Percentiles rank a stretch among this genome's conserved stretches.
phyloP scores from a whole-genome alignment of 2,113 vertebrate genomes.

The Calypte anna region DNA sequence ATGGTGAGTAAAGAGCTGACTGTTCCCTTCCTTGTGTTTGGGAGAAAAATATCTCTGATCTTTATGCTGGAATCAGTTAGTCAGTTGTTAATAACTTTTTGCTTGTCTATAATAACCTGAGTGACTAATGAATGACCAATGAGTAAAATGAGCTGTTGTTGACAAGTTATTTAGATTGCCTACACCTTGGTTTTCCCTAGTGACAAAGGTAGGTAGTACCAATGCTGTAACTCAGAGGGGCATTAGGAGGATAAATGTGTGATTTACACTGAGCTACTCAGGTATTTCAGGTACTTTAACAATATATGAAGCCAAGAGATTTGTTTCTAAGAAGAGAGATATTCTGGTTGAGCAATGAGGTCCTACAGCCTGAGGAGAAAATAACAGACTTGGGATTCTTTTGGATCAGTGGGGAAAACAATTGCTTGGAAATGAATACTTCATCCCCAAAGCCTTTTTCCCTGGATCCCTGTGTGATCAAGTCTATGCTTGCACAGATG shows the following conservation, averaged over 20 bases:
- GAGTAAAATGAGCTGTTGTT: neutral
- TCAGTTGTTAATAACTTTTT: neutral
- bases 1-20: neutral
- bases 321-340: neutral
- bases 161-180: neutral
- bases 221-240: neutral
- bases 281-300: neutral
- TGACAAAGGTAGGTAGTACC: neutral
- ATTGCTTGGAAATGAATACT: neutral
- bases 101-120: neutral
- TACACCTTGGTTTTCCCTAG: neutral
- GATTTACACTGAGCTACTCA: neutral
- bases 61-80: neutral
- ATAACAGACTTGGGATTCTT: neutral
- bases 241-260: neutral
- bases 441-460: neutral
- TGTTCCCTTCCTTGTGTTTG: neutral
- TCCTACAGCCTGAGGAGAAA: neutral
- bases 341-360: neutral
- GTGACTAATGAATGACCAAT: neutral
- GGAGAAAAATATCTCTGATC: neutral
- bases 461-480: neutral
- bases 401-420: neutral
- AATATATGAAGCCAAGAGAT: neutral
- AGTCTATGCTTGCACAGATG: neutral